Conservation (phyloP, 2,888 invertebrate genomes). For the Bellardia bayeri region DNA sequence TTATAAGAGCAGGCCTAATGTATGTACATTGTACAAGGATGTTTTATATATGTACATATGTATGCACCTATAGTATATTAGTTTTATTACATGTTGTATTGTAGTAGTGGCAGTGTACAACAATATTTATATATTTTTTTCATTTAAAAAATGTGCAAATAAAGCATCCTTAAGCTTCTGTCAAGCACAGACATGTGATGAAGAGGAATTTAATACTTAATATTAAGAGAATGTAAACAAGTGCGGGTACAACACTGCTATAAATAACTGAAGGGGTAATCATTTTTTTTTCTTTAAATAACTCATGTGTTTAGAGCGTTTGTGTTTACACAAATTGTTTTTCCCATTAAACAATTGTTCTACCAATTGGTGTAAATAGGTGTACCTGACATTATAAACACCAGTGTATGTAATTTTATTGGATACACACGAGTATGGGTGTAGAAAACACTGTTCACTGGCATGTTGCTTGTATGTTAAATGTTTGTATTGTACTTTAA, state of each 20-base stretch:
- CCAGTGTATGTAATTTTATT: not conserved
- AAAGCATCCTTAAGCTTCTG: constrained; percentile 70
- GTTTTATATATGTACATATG: not conserved
- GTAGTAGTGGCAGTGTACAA: constrained; percentile 25
- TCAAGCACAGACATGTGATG: constrained; percentile 70
- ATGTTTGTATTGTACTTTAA: constrained; percentile 38
- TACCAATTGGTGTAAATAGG: not conserved
- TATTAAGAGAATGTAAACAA: constrained; percentile 19
- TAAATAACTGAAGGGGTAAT: too few relatives aligned
- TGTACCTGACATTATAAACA: not conserved
- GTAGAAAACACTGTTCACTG: constrained; percentile 45
- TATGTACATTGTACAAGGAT: not conserved
- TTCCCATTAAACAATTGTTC: too few relatives aligned
- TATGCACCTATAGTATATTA: constrained; percentile 24
- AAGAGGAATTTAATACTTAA: constrained; percentile 71
- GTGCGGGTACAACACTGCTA: not conserved
- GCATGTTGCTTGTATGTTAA: constrained; percentile 61
- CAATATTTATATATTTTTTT: constrained; percentile 49
- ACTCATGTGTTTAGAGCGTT: too few relatives aligned
- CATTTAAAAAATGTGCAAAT: constrained; percentile 68
- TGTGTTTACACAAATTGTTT: not conserved
- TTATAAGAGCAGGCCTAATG: not conserved
- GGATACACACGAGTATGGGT: constrained; percentile 24
- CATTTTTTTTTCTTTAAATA: too few relatives aligned
- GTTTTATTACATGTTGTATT: constrained; percentile 45